phyloP scores from a whole-genome alignment of 2,113 vertebrate genomes.

The Halichoerus grypus region DNA sequence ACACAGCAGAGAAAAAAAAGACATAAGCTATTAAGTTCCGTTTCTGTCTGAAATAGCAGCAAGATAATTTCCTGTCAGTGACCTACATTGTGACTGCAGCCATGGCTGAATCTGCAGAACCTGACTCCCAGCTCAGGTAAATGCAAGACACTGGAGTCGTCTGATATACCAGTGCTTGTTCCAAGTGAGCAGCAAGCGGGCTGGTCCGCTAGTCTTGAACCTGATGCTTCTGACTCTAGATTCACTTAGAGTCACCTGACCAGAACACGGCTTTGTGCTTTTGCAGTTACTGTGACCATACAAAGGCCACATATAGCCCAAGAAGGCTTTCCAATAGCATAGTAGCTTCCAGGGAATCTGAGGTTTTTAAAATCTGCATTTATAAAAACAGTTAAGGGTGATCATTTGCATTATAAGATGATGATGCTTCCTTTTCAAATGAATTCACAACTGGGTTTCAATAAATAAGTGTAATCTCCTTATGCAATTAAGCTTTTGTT shows the following conservation, averaged over 20 bases:
- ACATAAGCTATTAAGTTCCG: conserved; percentile 56
- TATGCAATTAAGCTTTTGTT: neutral
- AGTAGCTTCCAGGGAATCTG: neutral
- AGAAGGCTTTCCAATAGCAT: neutral
- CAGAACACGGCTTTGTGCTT: neutral
- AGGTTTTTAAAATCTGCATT: neutral
- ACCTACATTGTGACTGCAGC: conserved; percentile 42
- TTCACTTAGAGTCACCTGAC: neutral
- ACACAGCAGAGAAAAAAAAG: neutral
- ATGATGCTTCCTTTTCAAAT: neutral
- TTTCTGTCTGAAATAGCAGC: conserved; percentile 65
- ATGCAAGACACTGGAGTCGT: neutral
- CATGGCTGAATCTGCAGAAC: neutral
- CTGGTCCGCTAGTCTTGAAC: neutral
- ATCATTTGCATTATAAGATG: neutral
- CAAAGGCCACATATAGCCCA: neutral
- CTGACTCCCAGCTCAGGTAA: neutral
- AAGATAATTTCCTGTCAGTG: neutral
- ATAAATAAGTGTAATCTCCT: neutral
- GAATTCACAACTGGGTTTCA: neutral
- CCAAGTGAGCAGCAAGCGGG: rapidly evolving
- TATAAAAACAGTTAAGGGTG: neutral
- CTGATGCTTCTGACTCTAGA: neutral
- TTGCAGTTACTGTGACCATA: neutral
- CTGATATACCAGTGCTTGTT: neutral